Percentiles rank a stretch among this genome's conserved stretches.
Evolutionary conservation across 2,888 invertebrate genomes (phyloP).

Genomic region (Leucophenga montana): DNA sequence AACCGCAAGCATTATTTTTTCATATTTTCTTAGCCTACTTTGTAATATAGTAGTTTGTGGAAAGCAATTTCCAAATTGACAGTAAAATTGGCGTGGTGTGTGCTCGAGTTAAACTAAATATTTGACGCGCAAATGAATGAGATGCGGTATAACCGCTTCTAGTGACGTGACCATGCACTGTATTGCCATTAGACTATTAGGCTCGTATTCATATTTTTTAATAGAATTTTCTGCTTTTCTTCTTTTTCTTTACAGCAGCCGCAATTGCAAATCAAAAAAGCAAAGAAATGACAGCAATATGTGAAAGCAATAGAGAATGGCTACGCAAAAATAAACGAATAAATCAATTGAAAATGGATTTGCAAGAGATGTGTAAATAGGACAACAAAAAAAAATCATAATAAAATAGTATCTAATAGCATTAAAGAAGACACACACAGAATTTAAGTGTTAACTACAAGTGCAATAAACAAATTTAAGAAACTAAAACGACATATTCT

Average conservation of each 20-base stretch:
- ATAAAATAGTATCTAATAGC: slow-evolving; percentile 6
- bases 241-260: slow-evolving; percentile 2
- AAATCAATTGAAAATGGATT: slow-evolving; percentile 12
- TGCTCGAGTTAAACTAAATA: too few relatives aligned
- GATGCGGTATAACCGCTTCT: too few relatives aligned
- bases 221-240: not conserved
- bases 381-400: slow-evolving; percentile 41
- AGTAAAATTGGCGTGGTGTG: too few relatives aligned
- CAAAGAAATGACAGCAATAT: slow-evolving; percentile 63
- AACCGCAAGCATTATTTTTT: too few relatives aligned
- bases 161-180: too few relatives aligned
- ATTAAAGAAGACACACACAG: slow-evolving; percentile 15
- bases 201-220: not conserved
- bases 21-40: too few relatives aligned
- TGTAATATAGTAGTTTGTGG: too few relatives aligned
- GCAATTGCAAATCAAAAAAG: slow-evolving; percentile 30
- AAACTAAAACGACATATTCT: slow-evolving; percentile 21
- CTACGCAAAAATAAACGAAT: slow-evolving; percentile 38
- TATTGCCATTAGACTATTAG: not conserved
- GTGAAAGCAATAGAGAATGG: slow-evolving; percentile 60
- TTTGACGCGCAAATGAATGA: too few relatives aligned
- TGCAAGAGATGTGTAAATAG: slow-evolving; percentile 25
- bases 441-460: slow-evolving; percentile 16
- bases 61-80: too few relatives aligned
- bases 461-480: slow-evolving; percentile 15